Base-by-base conservation (phyloP, 2,113 vertebrate genomes). In the Equus przewalskii region DNA sequence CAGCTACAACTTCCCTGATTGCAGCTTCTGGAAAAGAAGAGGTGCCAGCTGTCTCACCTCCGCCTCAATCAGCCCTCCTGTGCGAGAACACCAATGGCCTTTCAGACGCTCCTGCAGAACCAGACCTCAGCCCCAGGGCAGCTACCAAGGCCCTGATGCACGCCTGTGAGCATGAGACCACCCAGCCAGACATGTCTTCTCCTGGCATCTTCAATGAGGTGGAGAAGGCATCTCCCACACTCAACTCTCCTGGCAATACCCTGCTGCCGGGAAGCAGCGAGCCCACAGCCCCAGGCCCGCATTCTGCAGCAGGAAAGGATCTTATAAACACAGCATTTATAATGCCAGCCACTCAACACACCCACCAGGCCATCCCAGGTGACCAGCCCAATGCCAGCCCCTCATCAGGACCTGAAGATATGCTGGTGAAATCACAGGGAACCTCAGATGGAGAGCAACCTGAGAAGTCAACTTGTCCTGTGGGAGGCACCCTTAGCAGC, bases 1-100 rank as follows among this genome's bases (percentile, higher is more conserved):
- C 99, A 81, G 98, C 99, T 76, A 99, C 99, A 78, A 98, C 99
- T 97, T 99, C 99, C 89, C 98, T 99, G 98, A 98, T 98, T 76
- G 96, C 99, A 94, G 73, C 98, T 97, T 97, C 99, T 86, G 98
- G 97, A 36, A 99, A 97, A 83, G 98, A 98, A 79, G 99, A 99
- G 78, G 98, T 98, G 60, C 99, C 98, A 67, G 24, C 98, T 16
- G 97, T 98, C 62, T 98, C 99, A 87, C 98, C 98, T 89, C 99
- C 97, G 97, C 92, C 97, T 21, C 95, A 6, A 0, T 15, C 65
- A 15, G 49, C 97, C 94, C 80, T 98, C 2, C 62, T 26, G 2
- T 98, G 96, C 79, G 98, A 82, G 92, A 98, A 98, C 94, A 99
- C 97, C 98, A 98, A 98, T 98, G 99, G 98, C 49, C 95, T 97